A percentile compares a stretch with the other conserved stretches of the same genome.
Conservation (phyloP, 2,113 vertebrate genomes). For the Alectura lathami region DNA sequence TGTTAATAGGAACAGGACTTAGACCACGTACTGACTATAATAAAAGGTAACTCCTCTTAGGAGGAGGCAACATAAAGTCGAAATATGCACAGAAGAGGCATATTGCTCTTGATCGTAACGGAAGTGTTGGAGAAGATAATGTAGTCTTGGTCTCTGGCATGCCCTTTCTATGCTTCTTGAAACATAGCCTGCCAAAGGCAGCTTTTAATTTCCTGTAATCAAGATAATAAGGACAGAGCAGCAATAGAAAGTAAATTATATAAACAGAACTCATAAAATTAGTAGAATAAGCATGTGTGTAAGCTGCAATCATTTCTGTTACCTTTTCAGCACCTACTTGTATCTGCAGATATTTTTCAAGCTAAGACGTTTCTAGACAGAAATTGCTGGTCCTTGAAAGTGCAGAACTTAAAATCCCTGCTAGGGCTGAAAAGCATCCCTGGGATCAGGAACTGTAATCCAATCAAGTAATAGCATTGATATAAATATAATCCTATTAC, state of each 20-base stretch:
- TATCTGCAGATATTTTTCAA: background rate
- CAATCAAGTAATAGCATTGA: constrained; percentile 31
- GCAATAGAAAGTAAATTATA: background rate
- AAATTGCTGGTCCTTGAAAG: background rate
- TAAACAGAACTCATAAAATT: background rate
- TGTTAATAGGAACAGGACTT: background rate
- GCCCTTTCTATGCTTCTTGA: background rate
- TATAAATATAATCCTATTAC: constrained; percentile 53
- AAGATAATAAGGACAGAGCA: background rate
- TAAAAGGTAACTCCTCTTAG: background rate
- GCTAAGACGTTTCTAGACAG: background rate
- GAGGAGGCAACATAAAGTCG: background rate
- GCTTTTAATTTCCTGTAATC: background rate
- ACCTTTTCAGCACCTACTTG: background rate
- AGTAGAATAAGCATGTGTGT: background rate
- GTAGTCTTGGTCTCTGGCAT: background rate
- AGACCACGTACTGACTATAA: background rate
- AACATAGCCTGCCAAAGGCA: background rate
- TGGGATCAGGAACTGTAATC: constrained; percentile 40
- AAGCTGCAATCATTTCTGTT: background rate
- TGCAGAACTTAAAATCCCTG: background rate
- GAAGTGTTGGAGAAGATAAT: background rate
- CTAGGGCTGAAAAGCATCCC: background rate
- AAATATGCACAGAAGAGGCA: background rate
- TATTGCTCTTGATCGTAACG: background rate